Evolutionary conservation across 2,797 vertebrate species (phyloP), one percentile per base, ranked within the genome.

Genomic region (Sebastes vulpes): DNA sequence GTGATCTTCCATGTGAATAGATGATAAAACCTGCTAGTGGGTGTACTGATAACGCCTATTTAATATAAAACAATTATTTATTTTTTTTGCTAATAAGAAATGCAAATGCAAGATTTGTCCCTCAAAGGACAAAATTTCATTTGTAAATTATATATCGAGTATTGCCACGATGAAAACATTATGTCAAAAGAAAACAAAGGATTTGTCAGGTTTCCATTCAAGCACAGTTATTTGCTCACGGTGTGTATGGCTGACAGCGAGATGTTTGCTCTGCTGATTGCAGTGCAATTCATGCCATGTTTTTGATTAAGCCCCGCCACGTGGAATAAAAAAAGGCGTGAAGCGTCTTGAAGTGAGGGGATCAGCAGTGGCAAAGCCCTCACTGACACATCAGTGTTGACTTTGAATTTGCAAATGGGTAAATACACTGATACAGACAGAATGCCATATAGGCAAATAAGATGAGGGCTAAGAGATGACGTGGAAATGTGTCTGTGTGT

Each of bases 201-300:
- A 76, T 79, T 75, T 77, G 18, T 57, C 59, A 59, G 65, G 28
- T 83, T 85, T 84, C 32, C 23, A 57, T 79, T 71, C 21, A 61
- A 69, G 68, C 48, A 64, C 67, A 85, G 68, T 84, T 63, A 78
- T 83, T 21, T 48, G 21, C 77, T 75, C 46, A 26, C 4, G 31
- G 66, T 72, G 73, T 74, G 58, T 50, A 25, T 3, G 20, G 53
- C 59, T 60, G 83, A 42, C 71, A 69, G 75, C 12, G 12, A 70
- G 63, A 56, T 90, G 83, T 92, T 92, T 91, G 79, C 91, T 82
- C 76, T 58, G 60, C 29, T 90, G 88, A 92, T 90, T 91, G 80
- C 70, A 2, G 26, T 16, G 9, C 69, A 63, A n/a, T 79, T 84
- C 83, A 82, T 64, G 72, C 23, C n/a, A 61, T 68, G 82, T 81